phyloP scores from a whole-genome alignment of 2,113 vertebrate genomes.

The Microtus oregoni region DNA sequence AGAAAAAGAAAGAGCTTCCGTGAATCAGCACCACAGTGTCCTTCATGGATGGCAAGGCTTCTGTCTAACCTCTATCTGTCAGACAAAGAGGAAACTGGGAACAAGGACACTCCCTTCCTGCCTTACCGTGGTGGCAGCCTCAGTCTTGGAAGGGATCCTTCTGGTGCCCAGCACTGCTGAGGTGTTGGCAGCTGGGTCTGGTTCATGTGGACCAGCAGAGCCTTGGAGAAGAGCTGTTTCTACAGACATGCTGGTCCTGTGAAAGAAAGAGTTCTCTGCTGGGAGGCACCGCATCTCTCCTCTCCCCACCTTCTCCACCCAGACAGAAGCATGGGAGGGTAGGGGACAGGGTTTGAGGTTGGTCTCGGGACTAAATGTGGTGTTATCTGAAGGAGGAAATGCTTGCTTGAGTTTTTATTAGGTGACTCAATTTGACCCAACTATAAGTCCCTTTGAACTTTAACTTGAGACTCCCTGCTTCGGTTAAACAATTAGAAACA shows the following conservation, averaged over 20 bases:
- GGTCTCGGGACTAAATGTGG: not conserved
- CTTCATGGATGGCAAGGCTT: not conserved
- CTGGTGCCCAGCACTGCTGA: not conserved
- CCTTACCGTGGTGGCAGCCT: not conserved
- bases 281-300: not conserved
- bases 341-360: slow-evolving; percentile 45
- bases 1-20: not conserved
- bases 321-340: slow-evolving; percentile 68
- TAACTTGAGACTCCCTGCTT: slow-evolving; percentile 92
- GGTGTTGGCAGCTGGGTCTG: not conserved
- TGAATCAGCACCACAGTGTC: not conserved
- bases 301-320: slow-evolving; percentile 29
- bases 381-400: slow-evolving; percentile 15
- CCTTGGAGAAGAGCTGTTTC: not conserved
- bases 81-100: not conserved
- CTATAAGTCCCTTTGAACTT: slow-evolving; percentile 75
- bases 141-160: not conserved
- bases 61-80: not conserved
- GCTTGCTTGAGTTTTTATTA: slow-evolving; percentile 49
- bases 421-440: not conserved
- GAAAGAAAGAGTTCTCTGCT: not conserved
- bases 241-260: not conserved
- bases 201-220: not conserved
- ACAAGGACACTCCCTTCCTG: not conserved
- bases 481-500: slow-evolving; percentile 85